These are phyloP conservation scores for Erinaceus europaeus DNA, from an alignment of 2,113 vertebrate genomes.

Conservation along the genomic window DNA sequence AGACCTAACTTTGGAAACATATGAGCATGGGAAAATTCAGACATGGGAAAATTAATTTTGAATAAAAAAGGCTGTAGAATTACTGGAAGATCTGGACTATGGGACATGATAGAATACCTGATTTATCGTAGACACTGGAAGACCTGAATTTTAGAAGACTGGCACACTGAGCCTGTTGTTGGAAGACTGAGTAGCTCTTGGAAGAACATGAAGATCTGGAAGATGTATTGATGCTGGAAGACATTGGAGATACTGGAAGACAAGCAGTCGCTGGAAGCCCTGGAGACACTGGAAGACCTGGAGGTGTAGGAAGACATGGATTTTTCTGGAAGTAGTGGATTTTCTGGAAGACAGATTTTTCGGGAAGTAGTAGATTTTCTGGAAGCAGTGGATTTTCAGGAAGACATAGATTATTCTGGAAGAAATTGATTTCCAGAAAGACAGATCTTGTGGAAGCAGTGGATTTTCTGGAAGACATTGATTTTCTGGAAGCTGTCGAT, in stretches of 20 bases:
- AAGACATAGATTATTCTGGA: not conserved
- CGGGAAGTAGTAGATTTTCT: not conserved
- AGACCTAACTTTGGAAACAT: conserved; percentile 12
- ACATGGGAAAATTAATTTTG: conserved; percentile 29
- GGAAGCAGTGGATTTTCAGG: conserved; percentile 17
- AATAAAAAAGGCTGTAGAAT: conserved; percentile 7
- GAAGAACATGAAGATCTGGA: conserved; percentile 37
- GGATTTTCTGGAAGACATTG: conserved; percentile 27
- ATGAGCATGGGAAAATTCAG: not conserved
- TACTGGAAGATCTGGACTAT: not conserved
- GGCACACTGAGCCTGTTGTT: conserved; percentile 28
- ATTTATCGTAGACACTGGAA: conserved; percentile 63
- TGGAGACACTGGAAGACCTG: conserved; percentile 21
- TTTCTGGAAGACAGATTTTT: not conserved
- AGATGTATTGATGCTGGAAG: conserved; percentile 25
- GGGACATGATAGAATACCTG: conserved; percentile 69
- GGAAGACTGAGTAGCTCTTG: conserved; percentile 21
- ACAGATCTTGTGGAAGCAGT: conserved; percentile 35
- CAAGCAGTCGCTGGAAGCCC: conserved; percentile 49
- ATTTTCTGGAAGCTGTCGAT: conserved; percentile 54
- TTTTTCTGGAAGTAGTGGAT: not conserved
- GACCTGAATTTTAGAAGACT: conserved; percentile 53
- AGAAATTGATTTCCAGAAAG: conserved; percentile 9
- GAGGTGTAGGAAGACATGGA: conserved; percentile 25
- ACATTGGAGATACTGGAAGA: conserved; percentile 47